Evolutionary conservation across 2,113 vertebrate species (phyloP), one percentile per base, ranked within the genome.

Genomic region (Cottus gobio): DNA sequence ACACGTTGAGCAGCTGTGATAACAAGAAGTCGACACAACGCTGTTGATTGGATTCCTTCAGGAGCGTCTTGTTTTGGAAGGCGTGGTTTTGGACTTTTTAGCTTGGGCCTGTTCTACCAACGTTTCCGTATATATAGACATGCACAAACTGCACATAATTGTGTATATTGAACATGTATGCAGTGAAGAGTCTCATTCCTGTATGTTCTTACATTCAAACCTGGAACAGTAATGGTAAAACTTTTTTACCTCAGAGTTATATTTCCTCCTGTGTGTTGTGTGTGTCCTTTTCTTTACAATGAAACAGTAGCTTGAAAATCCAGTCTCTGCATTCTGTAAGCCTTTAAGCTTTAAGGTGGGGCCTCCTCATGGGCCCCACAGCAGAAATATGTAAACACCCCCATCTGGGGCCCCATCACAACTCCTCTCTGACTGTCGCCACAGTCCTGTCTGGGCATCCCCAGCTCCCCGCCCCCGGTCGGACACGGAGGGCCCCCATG

Each of bases 341-440:
- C 34, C 34, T 34, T 34, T 34, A 34, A 77, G 68, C 24, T 20
- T 82, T 56, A 54, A 12, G 7, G 34, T 7, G 0, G 22, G 31
- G 24, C 72, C 60, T 65, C 70, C 7, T 66, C 70, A 57, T 65
- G 57, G 72, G 66, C 28, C 50, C 52, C 46, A 28, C 52, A 26
- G 65, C 31, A 61, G 54, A 24, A 74, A 76, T 60, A 61, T 75
- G 62, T 84, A 77, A 88, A 84, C 61, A 63, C 16, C 18, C 52
- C 58, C 58, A 60, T 75, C 58, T 58, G 2, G 67, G 75, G 76
- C 85, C 68, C 81, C 71, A 84, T 75, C 69, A 70, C 31, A 63
- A 18, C 36, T 52, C 61, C 28, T 71, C 42, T 79, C 24, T 64
- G 54, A 30, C 39, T 69, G 57, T 66, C 70, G 31, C 22, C 50